Percentiles rank a stretch among this genome's conserved stretches.
These are phyloP conservation scores for Limulus polyphemus DNA, from an alignment of 2,888 invertebrate genomes.

Conservation along the genomic window DNA sequence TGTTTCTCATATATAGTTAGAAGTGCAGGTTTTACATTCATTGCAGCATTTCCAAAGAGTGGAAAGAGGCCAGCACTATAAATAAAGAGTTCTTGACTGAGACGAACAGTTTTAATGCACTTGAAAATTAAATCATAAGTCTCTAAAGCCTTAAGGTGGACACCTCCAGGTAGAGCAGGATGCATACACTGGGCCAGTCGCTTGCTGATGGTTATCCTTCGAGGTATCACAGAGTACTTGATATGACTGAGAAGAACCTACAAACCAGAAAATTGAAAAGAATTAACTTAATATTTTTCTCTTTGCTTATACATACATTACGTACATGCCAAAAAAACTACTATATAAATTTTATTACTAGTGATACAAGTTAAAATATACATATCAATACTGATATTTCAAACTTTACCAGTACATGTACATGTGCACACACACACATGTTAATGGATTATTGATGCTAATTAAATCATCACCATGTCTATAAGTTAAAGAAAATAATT, in stretches of 20 bases:
- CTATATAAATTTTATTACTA: not conserved
- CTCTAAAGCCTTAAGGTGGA: constrained; percentile 79
- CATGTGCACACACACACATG: too few relatives aligned
- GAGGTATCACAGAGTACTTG: constrained; percentile 72
- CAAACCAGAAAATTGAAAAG: constrained; percentile 27
- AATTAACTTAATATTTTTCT: not conserved
- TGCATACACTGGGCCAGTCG: constrained; percentile 86
- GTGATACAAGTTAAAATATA: not conserved
- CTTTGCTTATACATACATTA: not conserved
- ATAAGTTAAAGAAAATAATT: too few relatives aligned
- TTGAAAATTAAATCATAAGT: constrained; percentile 75
- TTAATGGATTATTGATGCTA: too few relatives aligned
- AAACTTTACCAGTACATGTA: constrained; percentile 2
- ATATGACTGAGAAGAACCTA: constrained; percentile 63
- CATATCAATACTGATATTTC: not conserved
- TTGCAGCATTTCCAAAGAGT: constrained; percentile 72
- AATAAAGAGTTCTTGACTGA: constrained; percentile 69
- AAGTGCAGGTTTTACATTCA: constrained; percentile 71
- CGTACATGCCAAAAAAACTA: too few relatives aligned
- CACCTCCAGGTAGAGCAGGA: constrained; percentile 77
- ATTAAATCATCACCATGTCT: too few relatives aligned
- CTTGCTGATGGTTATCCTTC: constrained; percentile 75
- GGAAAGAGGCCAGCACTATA: constrained; percentile 79
- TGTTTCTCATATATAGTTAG: constrained; percentile 73
- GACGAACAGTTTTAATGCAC: constrained; percentile 62